These are phyloP conservation scores for Cyaniris semiargus DNA, from an alignment of 2,888 invertebrate species.

Conservation along the genomic window DNA sequence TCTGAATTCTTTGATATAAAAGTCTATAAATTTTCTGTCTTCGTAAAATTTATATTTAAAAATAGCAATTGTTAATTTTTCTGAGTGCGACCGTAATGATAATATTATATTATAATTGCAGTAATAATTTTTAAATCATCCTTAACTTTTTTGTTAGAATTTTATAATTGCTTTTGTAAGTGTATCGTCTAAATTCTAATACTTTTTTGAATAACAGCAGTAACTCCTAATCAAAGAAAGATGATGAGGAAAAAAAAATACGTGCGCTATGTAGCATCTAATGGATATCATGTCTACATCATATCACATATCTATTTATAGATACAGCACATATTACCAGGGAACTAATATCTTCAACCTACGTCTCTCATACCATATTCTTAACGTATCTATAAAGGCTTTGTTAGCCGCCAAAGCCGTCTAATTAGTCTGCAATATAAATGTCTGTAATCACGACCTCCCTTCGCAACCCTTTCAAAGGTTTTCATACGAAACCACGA, in stretches of 20 bases:
- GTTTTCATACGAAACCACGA: neutral
- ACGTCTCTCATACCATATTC: slow-evolving; percentile 8
- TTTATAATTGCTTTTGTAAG: neutral
- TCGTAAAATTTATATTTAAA: too few relatives aligned
- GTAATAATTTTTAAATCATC: neutral
- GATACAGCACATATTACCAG: neutral
- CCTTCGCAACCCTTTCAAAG: slow-evolving; percentile 46
- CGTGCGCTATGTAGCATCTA: neutral
- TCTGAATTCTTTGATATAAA: too few relatives aligned
- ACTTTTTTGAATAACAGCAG: too few relatives aligned
- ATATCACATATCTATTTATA: neutral
- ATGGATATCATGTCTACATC: neutral
- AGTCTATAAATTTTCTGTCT: too few relatives aligned
- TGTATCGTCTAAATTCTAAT: too few relatives aligned
- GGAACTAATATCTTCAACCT: slow-evolving; percentile 10
- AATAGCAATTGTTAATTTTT: too few relatives aligned
- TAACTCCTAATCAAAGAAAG: too few relatives aligned
- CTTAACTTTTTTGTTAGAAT: neutral
- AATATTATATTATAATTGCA: neutral
- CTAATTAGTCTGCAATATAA: slow-evolving; percentile 73
- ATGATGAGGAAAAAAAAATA: neutral
- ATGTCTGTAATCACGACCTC: slow-evolving; percentile 71
- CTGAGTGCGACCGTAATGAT: neutral
- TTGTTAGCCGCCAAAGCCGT: slow-evolving; percentile 43
- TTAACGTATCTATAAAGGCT: slow-evolving; percentile 25